phyloP scores from a whole-genome alignment of 1,140 invertebrate species.

The Lamellibrachia luymesi region DNA sequence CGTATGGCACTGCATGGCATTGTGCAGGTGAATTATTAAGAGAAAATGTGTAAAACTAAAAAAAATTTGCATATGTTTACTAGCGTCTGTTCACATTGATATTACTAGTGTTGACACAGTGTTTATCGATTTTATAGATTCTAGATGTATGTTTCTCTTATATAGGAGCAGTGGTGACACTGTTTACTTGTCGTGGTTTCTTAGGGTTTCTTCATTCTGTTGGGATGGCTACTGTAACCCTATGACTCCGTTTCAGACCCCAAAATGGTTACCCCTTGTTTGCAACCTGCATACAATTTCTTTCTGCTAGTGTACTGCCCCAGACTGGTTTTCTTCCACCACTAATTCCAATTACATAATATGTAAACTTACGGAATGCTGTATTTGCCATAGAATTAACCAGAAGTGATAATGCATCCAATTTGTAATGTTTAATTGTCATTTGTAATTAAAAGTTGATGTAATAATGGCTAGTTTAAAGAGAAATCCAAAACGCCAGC shows the following conservation, averaged over 20 bases:
- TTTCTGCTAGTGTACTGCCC: neutral
- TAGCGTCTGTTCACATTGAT: neutral
- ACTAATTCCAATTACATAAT: neutral
- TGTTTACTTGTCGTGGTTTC: neutral
- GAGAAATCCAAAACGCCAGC: too few species aligned
- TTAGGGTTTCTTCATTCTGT: neutral
- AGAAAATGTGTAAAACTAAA: neutral
- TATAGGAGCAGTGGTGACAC: neutral
- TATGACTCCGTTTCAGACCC: neutral
- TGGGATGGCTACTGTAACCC: neutral
- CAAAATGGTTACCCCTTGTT: neutral
- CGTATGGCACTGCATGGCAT: neutral
- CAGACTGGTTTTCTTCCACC: neutral
- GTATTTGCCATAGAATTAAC: neutral
- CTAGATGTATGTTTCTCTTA: neutral
- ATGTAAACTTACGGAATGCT: neutral
- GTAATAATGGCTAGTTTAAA: neutral
- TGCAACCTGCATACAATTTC: neutral
- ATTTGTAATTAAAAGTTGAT: too few species aligned
- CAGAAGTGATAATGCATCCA: neutral
- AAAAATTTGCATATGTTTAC: neutral
- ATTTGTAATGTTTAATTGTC: neutral
- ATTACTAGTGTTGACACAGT: neutral
- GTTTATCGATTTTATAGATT: neutral
- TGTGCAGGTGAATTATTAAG: neutral